These are phyloP conservation scores for Brotula barbata DNA, from an alignment of 2,797 vertebrate genomes.

Conservation along the genomic window DNA sequence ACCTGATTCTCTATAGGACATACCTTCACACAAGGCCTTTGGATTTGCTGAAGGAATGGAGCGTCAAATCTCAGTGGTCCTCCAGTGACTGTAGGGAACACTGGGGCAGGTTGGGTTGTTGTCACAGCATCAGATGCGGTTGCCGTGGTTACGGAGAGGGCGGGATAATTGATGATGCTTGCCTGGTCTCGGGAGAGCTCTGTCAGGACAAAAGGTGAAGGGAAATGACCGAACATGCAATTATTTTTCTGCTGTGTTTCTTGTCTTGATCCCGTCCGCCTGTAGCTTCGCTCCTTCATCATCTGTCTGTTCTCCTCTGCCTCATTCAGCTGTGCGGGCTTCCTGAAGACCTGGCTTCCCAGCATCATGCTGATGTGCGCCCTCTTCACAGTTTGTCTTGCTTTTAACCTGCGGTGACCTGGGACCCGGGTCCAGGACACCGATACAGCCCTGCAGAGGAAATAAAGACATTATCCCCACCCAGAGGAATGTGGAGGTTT, in stretches of 20 bases:
- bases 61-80: conserved; percentile 2
- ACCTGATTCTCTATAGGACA: conserved; percentile 43
- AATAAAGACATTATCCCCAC: conserved; percentile 20
- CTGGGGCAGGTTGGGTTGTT: conserved; percentile 1
- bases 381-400: conserved; percentile 82
- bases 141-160: conserved; percentile 27
- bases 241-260: not conserved
- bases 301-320: not conserved
- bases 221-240: not conserved
- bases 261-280: no score
- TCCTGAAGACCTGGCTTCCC: conserved; percentile 96
- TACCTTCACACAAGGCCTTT: conserved; percentile 2
- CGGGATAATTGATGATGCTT: conserved; percentile 12
- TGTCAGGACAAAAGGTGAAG: not conserved
- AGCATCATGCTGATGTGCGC: conserved; percentile 85
- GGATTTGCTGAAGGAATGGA: not conserved
- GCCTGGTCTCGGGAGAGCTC: not conserved
- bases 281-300: not conserved
- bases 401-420: conserved; percentile 88
- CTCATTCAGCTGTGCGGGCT: conserved; percentile 82
- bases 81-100: not conserved
- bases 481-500: conserved; percentile 26
- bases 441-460: conserved; percentile 22
- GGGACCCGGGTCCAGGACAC: conserved; percentile 13
- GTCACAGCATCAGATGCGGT: conserved; percentile 17